Evolutionary conservation across 2,888 invertebrate genomes (phyloP).

Genomic region (Drosophila borborema): DNA sequence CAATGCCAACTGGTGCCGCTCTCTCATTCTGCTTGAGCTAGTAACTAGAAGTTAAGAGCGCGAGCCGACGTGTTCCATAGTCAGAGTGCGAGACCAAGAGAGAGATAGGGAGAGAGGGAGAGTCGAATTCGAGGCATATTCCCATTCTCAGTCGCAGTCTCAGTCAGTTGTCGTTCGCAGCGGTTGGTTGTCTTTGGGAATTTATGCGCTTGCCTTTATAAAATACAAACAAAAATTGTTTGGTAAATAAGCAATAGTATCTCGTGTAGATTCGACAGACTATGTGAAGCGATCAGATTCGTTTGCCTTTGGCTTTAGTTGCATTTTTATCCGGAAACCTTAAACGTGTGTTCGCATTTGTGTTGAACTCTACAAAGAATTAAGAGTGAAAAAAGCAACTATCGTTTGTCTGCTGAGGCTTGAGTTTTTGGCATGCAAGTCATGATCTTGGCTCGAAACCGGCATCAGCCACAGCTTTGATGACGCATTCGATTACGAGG

Average conservation of each 20-base stretch:
- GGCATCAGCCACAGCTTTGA: slow-evolving; percentile 66
- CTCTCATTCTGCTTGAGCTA: slow-evolving; percentile 40
- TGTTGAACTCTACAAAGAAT: slow-evolving; percentile 9
- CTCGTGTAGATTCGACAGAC: slow-evolving; percentile 11
- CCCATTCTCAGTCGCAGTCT: slow-evolving; percentile 13
- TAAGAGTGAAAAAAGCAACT: slow-evolving; percentile 28
- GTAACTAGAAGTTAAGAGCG: slow-evolving; percentile 71
- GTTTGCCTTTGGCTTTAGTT: neutral
- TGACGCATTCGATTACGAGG: slow-evolving; percentile 67
- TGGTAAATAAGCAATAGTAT: slow-evolving; percentile 38
- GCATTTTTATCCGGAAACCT: slow-evolving; percentile 1
- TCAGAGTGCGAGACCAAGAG: slow-evolving; percentile 10
- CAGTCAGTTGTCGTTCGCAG: slow-evolving; percentile 47
- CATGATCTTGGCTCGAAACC: slow-evolving; percentile 72
- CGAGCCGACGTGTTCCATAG: slow-evolving; percentile 10
- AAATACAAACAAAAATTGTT: slow-evolving; percentile 38
- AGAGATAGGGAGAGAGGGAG: slow-evolving; percentile 5
- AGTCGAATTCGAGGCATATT: slow-evolving; percentile 21
- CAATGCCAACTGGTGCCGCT: slow-evolving; percentile 33
- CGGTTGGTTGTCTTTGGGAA: slow-evolving; percentile 45
- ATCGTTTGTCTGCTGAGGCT: slow-evolving; percentile 23
- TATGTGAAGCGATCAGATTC: slow-evolving; percentile 16
- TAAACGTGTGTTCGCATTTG: neutral
- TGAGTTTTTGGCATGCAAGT: slow-evolving; percentile 56
- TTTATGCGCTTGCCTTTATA: slow-evolving; percentile 49